Evolutionary conservation across 1,140 invertebrate species (phyloP).

Genomic region (Cylas formicarius): DNA sequence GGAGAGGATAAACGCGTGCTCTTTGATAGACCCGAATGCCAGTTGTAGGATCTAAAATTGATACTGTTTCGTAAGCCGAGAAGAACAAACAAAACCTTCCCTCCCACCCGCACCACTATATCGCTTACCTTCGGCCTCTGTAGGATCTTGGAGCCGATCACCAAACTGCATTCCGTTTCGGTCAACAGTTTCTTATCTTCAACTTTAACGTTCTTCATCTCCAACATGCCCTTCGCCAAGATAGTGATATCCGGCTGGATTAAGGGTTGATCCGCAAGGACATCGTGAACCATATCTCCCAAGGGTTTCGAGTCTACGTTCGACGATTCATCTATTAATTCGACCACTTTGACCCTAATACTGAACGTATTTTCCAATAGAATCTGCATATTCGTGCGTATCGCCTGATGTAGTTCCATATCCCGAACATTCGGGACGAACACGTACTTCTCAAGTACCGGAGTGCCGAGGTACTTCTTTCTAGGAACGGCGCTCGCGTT

Average conservation of each 20-base stretch:
- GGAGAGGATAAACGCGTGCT: constrained; percentile 47
- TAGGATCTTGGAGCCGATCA: constrained; percentile 46
- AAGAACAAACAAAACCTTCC: not conserved
- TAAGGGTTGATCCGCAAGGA: constrained; percentile 51
- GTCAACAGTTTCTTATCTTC: constrained; percentile 54
- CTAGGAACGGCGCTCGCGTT: constrained; percentile 71
- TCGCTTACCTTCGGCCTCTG: constrained; percentile 24
- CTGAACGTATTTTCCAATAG: constrained; percentile 68
- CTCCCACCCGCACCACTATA: not conserved
- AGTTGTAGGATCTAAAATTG: constrained; percentile 39
- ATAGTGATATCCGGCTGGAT: constrained; percentile 53
- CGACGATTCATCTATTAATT: constrained; percentile 52
- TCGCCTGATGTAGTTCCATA: constrained; percentile 34
- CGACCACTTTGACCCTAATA: constrained; percentile 66
- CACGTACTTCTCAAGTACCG: constrained; percentile 64
- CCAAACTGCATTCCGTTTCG: constrained; percentile 52
- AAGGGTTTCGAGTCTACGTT: constrained; percentile 45
- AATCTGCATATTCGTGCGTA: constrained; percentile 59
- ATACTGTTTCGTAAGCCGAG: too few species aligned
- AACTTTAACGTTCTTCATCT: constrained; percentile 48
- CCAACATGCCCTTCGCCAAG: constrained; percentile 43
- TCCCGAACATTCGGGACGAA: constrained; percentile 63
- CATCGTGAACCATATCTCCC: constrained; percentile 45
- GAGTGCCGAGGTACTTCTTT: constrained; percentile 53
- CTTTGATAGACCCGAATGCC: constrained; percentile 40